Base-by-base conservation (phyloP, 1,140 invertebrate species). In the Cotesia glomerata region DNA sequence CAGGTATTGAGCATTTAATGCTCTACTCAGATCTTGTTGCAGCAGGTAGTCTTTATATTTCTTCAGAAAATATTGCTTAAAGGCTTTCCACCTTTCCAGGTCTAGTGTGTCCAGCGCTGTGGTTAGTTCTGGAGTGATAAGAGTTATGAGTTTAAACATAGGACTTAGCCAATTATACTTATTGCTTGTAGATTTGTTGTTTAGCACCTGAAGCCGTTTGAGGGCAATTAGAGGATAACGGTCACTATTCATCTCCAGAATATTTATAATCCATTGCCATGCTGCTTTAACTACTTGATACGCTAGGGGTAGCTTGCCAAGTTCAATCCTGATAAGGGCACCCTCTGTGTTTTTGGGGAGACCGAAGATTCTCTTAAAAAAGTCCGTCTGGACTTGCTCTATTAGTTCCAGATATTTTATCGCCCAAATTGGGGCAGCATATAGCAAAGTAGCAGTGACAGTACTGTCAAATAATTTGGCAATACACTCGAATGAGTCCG, bases 391-490 rank as follows among this genome's bases (percentile, higher is more conserved):
- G 5, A 32, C 59, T 9, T 36, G 11, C 59, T 62, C 59, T 5
- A 62, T 62, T 32, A 32, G 4, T 13, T 62, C 59, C 18, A 62
- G 59, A 13, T 62, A 32, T 4, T 26, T 11, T 4, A 62, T 18
- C 18, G 18, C 59, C 51, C 51, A 54, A 11, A 54, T 54, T 13
- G 51, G 51, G 4, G 51, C 51, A 39, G 65, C 72, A 51, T 73
- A 73, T 34, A 73, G 49, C 3, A 73, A 45, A 3, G 66, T 69
- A 4, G 64, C 32, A 11, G 56, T 9, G 18, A 69, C 58, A 9
- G 63, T 63, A 14, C 56, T 34, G 16, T 73, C 72, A 32, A 73
- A 73, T 14, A 69, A 35, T 63, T 62, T 69, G 1, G 2, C 13
- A 14, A 58, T 69, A 9, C 62, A 11, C 18, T 51, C 7, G 45